Conservation (phyloP, 2,888 invertebrate species). For the Petrolisthes cinctipes region DNA sequence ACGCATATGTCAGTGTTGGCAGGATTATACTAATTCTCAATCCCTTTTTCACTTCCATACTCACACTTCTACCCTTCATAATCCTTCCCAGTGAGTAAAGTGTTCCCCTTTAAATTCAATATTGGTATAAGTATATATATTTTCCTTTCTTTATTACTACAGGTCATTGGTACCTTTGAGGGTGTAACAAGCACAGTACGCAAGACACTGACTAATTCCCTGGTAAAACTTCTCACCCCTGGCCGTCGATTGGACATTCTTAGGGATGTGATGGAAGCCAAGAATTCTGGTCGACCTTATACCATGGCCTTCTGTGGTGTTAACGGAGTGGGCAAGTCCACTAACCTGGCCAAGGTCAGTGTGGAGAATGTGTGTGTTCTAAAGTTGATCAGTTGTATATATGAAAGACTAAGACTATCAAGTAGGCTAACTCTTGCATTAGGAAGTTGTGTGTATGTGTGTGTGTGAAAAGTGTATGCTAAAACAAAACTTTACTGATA, state of each 20-base stretch:
- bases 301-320: slow-evolving; percentile 98
- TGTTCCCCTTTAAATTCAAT: not conserved
- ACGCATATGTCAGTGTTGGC: too few relatives aligned
- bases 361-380: too few relatives aligned
- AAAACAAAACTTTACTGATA: not conserved
- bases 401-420: too few relatives aligned
- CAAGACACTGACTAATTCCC: slow-evolving; percentile 86
- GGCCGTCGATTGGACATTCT: slow-evolving; percentile 95
- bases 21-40: too few relatives aligned
- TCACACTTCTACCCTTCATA: too few relatives aligned
- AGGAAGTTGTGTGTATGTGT: too few relatives aligned
- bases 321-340: slow-evolving; percentile 99
- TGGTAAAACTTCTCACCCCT: slow-evolving; percentile 94
- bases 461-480: too few relatives aligned
- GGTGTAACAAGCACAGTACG: slow-evolving; percentile 90
- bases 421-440: too few relatives aligned
- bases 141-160: not conserved
- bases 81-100: too few relatives aligned
- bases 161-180: slow-evolving; percentile 88
- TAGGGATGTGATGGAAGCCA: slow-evolving; percentile 93
- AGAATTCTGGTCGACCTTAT: slow-evolving; percentile 85
- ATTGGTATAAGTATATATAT: not conserved
- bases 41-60: too few relatives aligned
- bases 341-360: slow-evolving; percentile 90
- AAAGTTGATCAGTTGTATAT: too few relatives aligned